Evolutionary conservation across 2,113 vertebrate species (phyloP), one percentile per base, ranked within the genome.

Genomic region (Hippocampus abdominalis): DNA sequence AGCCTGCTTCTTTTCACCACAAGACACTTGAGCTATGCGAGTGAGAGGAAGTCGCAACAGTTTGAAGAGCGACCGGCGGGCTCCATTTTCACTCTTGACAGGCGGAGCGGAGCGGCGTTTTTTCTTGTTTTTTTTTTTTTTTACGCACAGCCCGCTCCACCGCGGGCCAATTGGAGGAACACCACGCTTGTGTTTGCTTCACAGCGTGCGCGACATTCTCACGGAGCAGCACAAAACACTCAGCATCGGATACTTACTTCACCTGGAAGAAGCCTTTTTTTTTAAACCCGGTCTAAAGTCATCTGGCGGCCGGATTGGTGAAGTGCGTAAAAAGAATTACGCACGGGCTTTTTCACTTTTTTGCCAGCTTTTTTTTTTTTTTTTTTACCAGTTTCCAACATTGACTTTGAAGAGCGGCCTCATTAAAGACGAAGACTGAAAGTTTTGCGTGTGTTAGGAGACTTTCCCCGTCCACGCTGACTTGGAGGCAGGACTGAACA

Each of bases 71-170:
- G 71, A 71, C 67, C 74, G 69, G 71, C 66, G 80, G 77, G 72
- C 86, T 91, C 86, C 74, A 78, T 80, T 91, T 90, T 90, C 88
- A 89, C 5, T 79, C 66, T 85, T 85, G 84, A 84, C 83, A 86
- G 88, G 80, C 82, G 76, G 74, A 82, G 74, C 80, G 80, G 6
- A 51, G 20, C 78, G 78, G 85, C 76, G 78, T 77, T 69, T 78
- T 69, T 82, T 46, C 8, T 44, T 44, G n/a, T 42, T 42, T 78
- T 87, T 87, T 87, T 79, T 68, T 81, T 40, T 20, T 79, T 88
- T 87, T 87, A 88, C 86, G 84, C 85, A 79, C 70, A 69, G 85
- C 80, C 80, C 76, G 71, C 74, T 68, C 66, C 73, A 77, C 83
- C 71, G 71, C 66, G 72, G 44, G 74, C 60, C 70, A 64, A 64